Percentiles rank a stretch among this genome's conserved stretches.
Conservation (phyloP, 2,888 invertebrate genomes). For the Aproaerema taeniolella region DNA sequence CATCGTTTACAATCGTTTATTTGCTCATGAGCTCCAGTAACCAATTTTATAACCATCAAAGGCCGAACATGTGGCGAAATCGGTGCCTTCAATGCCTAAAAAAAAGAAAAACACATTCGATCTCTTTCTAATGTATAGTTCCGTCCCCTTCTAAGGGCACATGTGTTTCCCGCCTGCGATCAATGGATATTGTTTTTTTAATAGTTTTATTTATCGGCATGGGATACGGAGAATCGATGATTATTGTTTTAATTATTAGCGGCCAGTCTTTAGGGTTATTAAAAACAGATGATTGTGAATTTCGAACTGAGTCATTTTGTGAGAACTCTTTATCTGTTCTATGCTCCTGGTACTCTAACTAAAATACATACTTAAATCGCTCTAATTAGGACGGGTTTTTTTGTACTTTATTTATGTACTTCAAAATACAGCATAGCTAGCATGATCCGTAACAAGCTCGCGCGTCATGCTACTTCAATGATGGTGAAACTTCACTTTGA, state of each 20-base stretch:
- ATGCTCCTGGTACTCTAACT: too few species aligned
- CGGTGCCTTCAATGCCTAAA: constrained; percentile 43
- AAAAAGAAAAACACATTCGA: constrained; percentile 33
- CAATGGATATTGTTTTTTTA: constrained; percentile 54
- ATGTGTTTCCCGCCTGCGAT: constrained; percentile 59
- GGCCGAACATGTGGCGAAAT: constrained; percentile 55
- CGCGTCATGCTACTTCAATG: too few species aligned
- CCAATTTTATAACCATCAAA: constrained; percentile 43
- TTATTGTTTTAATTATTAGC: constrained; percentile 6
- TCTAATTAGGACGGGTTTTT: constrained; percentile 26
- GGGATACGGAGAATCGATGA: constrained; percentile 8
- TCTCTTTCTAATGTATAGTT: constrained; percentile 34
- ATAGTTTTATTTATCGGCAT: constrained; percentile 23
- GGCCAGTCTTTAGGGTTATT: constrained; percentile 3
- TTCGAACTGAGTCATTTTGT: too few species aligned
- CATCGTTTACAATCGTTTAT: constrained; percentile 20
- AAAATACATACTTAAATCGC: too few species aligned
- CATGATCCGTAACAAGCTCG: too few species aligned
- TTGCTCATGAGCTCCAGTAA: constrained; percentile 25
- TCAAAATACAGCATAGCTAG: too few species aligned
- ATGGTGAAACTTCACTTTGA: too few species aligned
- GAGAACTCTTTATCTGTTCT: too few species aligned
- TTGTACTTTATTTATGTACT: too few species aligned
- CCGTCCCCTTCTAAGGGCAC: constrained; percentile 40
- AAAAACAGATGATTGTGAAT: too few species aligned